Evolutionary conservation across 2,888 invertebrate genomes (phyloP), one percentile per base, ranked within the genome.

Genomic region (Ommatoiulus sabulosus): DNA sequence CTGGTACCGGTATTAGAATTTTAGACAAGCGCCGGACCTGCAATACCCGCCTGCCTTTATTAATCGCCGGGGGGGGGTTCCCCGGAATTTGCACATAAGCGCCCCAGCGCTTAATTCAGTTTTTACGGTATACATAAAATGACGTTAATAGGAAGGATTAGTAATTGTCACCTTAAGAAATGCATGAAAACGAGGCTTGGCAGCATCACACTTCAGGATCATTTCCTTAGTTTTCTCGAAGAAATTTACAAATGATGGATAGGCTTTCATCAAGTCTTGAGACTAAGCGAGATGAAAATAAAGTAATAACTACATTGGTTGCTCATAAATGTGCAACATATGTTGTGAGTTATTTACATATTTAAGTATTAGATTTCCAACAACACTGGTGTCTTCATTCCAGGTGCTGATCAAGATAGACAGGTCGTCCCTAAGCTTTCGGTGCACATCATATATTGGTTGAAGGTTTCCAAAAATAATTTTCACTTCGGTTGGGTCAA

Each of bases 161-260:
- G 20, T 57, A 35, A 3, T 24, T 97, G 97, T 96, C 91, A 98
- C 97, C 94, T 98, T 99, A 90, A 99, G 95, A 94, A 99, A 99
- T 92, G 99, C 99, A 94, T 99, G 98, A 94, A 99, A 99, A 92
- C 98, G 95, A 80, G 98, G 98, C 93, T 98, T 98, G 92, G 95
- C 96, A 92, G 95, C 95, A 94, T 98, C 98, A 94, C 98, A 98
- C 92, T 96, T 95, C 91, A 95, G 94, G 92, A 99, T 95, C 94
- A 97, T 97, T 92, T 98, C 97, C 93, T 98, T 98, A 93, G 98
- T 97, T 93, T 97, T 97, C 93, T 99, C 99, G 93, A 98, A 99
- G 94, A 97, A 99, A 94, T 99, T 99, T 89, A 99, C 97, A 93
- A 98, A 99, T 35, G 98, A 98, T 90, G 99, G 99, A 94, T 99